Evolutionary conservation across 1,140 invertebrate species (phyloP).

Genomic region (Dendrolimus punctatus): DNA sequence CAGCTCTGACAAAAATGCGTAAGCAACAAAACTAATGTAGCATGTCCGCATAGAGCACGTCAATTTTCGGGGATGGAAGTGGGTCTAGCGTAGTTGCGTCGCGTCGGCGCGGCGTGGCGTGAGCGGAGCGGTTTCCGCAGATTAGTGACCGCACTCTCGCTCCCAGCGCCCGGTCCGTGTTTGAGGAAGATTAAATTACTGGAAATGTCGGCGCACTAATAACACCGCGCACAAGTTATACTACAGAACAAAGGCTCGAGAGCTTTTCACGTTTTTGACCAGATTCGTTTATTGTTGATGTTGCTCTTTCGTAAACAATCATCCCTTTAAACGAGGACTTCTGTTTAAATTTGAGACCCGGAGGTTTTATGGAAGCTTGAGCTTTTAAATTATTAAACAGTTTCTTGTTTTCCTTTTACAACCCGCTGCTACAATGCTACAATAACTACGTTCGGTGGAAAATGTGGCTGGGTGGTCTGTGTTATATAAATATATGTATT

Average conservation of each 20-base stretch:
- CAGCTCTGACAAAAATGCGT: slow-evolving; percentile 14
- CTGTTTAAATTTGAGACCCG: background rate
- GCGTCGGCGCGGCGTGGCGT: slow-evolving; percentile 1
- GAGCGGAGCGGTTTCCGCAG: slow-evolving; percentile 2
- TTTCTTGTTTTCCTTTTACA: no score
- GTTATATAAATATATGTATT: no score
- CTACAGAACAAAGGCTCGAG: slow-evolving; percentile 14
- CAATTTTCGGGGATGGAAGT: slow-evolving; percentile 14
- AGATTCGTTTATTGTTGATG: slow-evolving; percentile 13
- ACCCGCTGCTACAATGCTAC: no score
- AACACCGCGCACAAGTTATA: slow-evolving; percentile 9
- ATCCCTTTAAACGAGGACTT: background rate
- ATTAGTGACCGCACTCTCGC: slow-evolving; percentile 10
- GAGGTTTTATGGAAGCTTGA: no score
- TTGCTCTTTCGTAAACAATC: slow-evolving; percentile 8
- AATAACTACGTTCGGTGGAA: no score
- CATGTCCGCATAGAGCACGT: slow-evolving; percentile 15
- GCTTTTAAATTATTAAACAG: no score
- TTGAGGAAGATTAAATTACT: slow-evolving; percentile 42
- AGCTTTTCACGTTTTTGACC: slow-evolving; percentile 14
- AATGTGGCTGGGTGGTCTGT: no score
- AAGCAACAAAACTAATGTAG: slow-evolving; percentile 16
- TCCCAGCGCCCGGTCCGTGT: slow-evolving; percentile 7
- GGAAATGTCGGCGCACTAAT: slow-evolving; percentile 28
- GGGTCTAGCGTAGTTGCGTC: slow-evolving; percentile 1